These are phyloP conservation scores for Dromiciops gliroides DNA, from an alignment of 2,113 vertebrate genomes.

Conservation along the genomic window DNA sequence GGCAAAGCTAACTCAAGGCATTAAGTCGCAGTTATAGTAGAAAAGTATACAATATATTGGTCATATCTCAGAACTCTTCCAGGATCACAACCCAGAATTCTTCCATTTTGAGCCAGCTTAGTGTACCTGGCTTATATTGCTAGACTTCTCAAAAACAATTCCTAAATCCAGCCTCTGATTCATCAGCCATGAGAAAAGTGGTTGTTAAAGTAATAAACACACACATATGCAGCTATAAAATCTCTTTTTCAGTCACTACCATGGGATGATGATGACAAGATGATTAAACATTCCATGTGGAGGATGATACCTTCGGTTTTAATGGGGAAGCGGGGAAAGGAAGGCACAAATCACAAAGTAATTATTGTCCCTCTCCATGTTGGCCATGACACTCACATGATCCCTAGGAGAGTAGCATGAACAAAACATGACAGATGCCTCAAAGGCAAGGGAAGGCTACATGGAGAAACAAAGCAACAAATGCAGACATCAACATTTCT, in stretches of 20 bases:
- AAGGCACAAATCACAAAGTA: background rate
- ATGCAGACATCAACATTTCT: background rate
- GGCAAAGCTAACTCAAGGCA: background rate
- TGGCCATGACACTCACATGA: background rate
- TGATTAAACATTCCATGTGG: background rate
- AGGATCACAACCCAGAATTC: background rate
- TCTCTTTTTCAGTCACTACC: background rate
- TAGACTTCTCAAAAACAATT: background rate
- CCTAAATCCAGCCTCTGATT: background rate
- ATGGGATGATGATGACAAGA: background rate
- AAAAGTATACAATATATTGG: background rate
- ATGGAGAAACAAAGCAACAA: background rate
- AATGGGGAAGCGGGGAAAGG: background rate
- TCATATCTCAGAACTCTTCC: background rate
- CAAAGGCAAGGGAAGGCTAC: background rate
- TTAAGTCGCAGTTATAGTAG: background rate
- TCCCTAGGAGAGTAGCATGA: fast-evolving
- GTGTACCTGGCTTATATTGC: background rate
- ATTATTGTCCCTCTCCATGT: background rate
- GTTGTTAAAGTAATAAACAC: background rate
- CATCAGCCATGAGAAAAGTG: background rate
- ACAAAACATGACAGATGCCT: background rate
- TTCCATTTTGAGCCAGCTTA: background rate
- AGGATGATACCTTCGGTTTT: conserved; percentile 12
- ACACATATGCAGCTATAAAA: background rate